phyloP scores from a whole-genome alignment of 2,888 invertebrate genomes.

The Teleogryllus oceanicus region DNA sequence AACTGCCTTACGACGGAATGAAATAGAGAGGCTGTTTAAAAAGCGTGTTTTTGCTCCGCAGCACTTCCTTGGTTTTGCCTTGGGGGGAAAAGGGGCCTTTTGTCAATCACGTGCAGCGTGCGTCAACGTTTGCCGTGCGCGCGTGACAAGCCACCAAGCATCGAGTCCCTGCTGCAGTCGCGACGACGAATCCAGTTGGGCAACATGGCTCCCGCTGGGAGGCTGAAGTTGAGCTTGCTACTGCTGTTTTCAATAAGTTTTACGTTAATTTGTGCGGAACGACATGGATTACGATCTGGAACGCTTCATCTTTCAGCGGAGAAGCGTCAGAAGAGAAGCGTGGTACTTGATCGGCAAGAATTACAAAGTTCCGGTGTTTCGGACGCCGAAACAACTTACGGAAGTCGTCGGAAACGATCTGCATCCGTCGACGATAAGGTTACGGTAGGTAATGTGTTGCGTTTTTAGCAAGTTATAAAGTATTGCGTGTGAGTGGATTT shows the following conservation, averaged over 20 bases:
- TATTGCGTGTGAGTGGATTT: too few relatives aligned
- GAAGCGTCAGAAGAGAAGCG: constrained; percentile 18
- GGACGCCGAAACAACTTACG: constrained; percentile 11
- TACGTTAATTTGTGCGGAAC: constrained; percentile 27
- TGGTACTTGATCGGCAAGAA: constrained; percentile 12
- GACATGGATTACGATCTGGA: constrained; percentile 30
- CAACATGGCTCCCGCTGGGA: constrained; percentile 31
- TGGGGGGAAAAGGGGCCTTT: not conserved
- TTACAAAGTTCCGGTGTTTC: not conserved
- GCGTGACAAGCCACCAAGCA: not conserved
- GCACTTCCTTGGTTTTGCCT: not conserved
- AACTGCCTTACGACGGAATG: not conserved
- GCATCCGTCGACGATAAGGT: constrained; percentile 18
- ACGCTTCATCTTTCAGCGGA: constrained; percentile 31
- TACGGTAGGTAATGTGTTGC: not conserved
- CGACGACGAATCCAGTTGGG: constrained; percentile 23
- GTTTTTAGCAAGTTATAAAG: not conserved
- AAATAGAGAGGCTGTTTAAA: too few relatives aligned
- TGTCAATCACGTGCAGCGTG: constrained; percentile 11
- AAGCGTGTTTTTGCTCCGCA: constrained; percentile 4
- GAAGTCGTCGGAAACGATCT: constrained; percentile 28
- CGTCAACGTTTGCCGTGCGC: constrained; percentile 11
- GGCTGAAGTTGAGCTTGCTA: not conserved
- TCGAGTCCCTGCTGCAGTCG: not conserved
- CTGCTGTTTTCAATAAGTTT: constrained; percentile 25